These are phyloP conservation scores for Punctoribates punctum DNA, from an alignment of 2,888 invertebrate species.

Conservation along the genomic window DNA sequence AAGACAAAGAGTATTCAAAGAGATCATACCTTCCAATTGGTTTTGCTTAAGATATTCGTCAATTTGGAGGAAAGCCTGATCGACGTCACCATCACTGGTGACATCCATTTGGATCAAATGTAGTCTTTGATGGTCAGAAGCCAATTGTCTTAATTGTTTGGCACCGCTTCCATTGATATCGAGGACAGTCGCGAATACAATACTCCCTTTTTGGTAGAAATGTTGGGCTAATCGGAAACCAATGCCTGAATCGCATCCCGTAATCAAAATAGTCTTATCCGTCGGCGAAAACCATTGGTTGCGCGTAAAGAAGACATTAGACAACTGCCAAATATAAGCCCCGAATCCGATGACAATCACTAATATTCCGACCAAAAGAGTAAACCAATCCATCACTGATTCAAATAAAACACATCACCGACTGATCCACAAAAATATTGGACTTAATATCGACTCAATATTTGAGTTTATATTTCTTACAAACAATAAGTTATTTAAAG, in stretches of 20 bases:
- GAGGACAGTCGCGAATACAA: slow-evolving; percentile 74
- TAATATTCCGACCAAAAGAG: slow-evolving; percentile 19
- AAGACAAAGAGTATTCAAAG: too few species aligned
- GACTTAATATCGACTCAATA: not conserved
- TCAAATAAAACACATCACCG: not conserved
- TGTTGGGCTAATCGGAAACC: slow-evolving; percentile 69
- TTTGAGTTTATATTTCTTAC: not conserved
- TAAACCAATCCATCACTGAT: slow-evolving; percentile 13
- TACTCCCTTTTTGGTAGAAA: slow-evolving; percentile 69
- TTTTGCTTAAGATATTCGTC: slow-evolving; percentile 18
- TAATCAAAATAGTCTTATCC: slow-evolving; percentile 67
- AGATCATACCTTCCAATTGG: slow-evolving; percentile 22
- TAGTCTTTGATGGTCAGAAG: slow-evolving; percentile 51
- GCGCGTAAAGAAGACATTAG: slow-evolving; percentile 17
- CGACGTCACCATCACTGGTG: slow-evolving; percentile 57
- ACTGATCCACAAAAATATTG: not conserved
- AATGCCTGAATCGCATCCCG: slow-evolving; percentile 81
- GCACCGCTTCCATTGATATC: slow-evolving; percentile 61
- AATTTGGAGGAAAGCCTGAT: slow-evolving; percentile 6
- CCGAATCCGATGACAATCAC: slow-evolving; percentile 1
- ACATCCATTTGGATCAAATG: slow-evolving; percentile 69
- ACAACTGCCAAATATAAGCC: slow-evolving; percentile 22
- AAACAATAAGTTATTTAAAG: not conserved
- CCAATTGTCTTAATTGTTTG: slow-evolving; percentile 19
- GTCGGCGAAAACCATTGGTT: slow-evolving; percentile 37